Conservation (phyloP, 2,888 invertebrate genomes). For the Beris morrisii region DNA sequence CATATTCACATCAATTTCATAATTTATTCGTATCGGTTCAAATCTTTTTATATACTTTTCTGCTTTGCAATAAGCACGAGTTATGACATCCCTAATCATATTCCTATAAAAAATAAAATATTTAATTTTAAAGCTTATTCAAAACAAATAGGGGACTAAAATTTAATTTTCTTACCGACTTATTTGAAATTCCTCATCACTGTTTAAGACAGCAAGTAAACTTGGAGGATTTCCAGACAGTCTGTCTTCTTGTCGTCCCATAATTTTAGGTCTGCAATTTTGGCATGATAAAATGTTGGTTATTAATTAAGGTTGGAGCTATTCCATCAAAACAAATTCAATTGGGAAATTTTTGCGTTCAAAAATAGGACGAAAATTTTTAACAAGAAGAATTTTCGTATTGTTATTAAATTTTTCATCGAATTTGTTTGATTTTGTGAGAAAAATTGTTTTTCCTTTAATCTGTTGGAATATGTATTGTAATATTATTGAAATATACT, state of each 20-base stretch:
- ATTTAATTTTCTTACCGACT: conserved; percentile 44
- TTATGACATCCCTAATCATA: conserved; percentile 62
- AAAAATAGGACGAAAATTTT: too few species aligned
- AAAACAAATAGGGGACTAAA: background rate
- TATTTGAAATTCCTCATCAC: conserved; percentile 58
- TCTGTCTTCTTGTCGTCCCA: conserved; percentile 78
- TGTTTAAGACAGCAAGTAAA: conserved; percentile 68
- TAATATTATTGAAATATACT: conserved; percentile 50
- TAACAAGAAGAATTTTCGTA: too few species aligned
- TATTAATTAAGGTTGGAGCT: too few species aligned
- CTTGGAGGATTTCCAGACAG: conserved; percentile 75
- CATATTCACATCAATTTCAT: conserved; percentile 68
- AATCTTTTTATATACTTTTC: conserved; percentile 68
- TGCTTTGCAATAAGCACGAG: conserved; percentile 65
- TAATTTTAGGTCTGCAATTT: conserved; percentile 71
- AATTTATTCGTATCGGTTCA: conserved; percentile 67
- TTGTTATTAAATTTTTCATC: too few species aligned
- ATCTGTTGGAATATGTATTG: background rate
- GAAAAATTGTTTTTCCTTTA: background rate
- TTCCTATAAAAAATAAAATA: conserved; percentile 41
- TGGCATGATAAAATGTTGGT: too few species aligned
- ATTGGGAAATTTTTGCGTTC: too few species aligned
- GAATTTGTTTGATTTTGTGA: too few species aligned
- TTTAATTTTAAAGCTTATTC: background rate
- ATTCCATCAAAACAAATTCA: too few species aligned